A percentile compares a stretch with the other conserved stretches of the same genome.
phyloP scores from a whole-genome alignment of 2,888 invertebrate species.

The Platypus cylindrus region DNA sequence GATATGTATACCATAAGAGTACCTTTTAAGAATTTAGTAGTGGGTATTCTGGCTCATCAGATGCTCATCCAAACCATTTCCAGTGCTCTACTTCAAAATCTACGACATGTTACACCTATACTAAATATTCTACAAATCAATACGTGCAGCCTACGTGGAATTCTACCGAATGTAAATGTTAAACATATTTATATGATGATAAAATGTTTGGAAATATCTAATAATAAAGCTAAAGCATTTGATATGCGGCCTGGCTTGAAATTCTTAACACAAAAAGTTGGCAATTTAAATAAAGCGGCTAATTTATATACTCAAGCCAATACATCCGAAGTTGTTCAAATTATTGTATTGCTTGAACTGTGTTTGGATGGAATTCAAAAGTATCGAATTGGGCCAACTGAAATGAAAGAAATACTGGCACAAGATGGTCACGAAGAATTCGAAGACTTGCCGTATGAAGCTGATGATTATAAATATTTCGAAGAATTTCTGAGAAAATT shows the following conservation, averaged over 20 bases:
- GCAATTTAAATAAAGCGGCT: conserved; percentile 71
- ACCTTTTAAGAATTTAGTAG: conserved; percentile 75
- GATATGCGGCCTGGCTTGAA: conserved; percentile 85
- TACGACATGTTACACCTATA: conserved; percentile 35
- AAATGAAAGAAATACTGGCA: conserved; percentile 46
- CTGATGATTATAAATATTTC: conserved; percentile 29
- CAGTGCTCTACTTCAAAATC: conserved; percentile 62
- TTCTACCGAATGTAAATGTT: conserved; percentile 39
- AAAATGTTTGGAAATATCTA: conserved; percentile 69
- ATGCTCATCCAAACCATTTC: conserved; percentile 85
- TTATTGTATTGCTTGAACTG: conserved; percentile 75
- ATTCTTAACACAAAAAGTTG: conserved; percentile 87
- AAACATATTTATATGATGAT: conserved; percentile 57
- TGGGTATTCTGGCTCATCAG: conserved; percentile 84
- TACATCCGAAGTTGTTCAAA: conserved; percentile 81
- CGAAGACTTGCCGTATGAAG: conserved; percentile 3
- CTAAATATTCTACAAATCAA: conserved; percentile 34
- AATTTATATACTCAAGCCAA: conserved; percentile 89
- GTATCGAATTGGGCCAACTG: conserved; percentile 47
- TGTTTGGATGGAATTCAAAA: conserved; percentile 59
- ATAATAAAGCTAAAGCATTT: conserved; percentile 71
- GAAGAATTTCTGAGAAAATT: conserved; percentile 32
- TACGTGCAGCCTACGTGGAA: conserved; percentile 32
- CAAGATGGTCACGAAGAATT: conserved; percentile 28
- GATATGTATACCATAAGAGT: conserved; percentile 72